A percentile compares a stretch with the other conserved stretches of the same genome.
Conservation (phyloP, 2,797 vertebrate genomes). For the Lithobates pipiens region DNA sequence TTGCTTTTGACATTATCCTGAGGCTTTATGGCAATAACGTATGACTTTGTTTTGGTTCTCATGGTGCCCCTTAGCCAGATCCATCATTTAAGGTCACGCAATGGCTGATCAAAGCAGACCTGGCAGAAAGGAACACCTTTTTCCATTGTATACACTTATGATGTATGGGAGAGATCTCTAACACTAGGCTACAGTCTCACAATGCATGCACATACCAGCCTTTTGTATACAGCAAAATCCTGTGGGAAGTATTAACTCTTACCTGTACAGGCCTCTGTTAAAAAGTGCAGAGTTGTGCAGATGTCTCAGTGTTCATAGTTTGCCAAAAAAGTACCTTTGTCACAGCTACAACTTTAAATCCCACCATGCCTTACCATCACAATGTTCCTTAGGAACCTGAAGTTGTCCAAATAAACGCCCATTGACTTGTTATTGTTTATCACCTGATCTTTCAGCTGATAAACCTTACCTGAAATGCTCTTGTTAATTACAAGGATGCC, state of each 20-base stretch:
- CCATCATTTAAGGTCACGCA: conserved; percentile 14
- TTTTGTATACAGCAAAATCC: conserved; percentile 50
- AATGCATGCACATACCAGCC: conserved; percentile 56
- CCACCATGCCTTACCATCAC: not conserved
- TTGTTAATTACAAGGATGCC: not conserved
- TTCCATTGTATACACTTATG: conserved; percentile 41
- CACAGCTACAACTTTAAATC: not conserved
- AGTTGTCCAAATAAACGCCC: too few species aligned
- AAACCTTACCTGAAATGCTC: not conserved
- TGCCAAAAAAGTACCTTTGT: too few species aligned
- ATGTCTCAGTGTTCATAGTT: conserved; percentile 42
- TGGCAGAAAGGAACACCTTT: not conserved
- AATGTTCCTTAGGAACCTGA: too few species aligned
- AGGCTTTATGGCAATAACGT: not conserved
- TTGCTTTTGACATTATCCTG: too few species aligned
- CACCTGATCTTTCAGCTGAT: not conserved
- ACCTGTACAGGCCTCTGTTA: conserved; percentile 17
- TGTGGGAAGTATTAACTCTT: conserved; percentile 26
- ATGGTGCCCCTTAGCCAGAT: not conserved
- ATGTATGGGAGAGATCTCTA: conserved; percentile 45
- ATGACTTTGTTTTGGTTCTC: not conserved
- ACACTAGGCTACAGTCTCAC: conserved; percentile 62
- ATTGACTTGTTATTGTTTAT: not conserved
- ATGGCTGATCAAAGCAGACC: conserved; percentile 54
- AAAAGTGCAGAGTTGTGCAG: conserved; percentile 39